Base-by-base conservation (phyloP, 1,140 invertebrate species). In the Micrasema minimum region DNA sequence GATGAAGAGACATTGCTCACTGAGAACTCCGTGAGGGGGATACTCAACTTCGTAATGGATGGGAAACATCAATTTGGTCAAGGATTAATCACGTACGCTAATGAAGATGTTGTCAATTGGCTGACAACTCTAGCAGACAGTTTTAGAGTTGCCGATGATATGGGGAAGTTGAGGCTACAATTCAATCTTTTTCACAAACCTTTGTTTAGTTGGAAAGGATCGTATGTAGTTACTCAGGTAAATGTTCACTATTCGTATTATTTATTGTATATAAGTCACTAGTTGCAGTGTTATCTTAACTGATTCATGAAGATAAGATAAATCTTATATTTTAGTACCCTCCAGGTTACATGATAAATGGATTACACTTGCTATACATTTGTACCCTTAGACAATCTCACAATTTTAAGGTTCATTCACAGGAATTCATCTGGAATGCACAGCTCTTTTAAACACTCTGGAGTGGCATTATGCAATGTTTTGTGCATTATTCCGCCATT, bases 1-100 rank as follows among this genome's bases (percentile, higher is more conserved):
- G 97, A 99, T 80, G 97, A 99, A 85, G 97, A 99, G 82, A 99
- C 97, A 0, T 80, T 99, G 31, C 83, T 99, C 0, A 99, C 97
- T 2, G 94, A 96, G 78, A 96, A 97, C 80, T 92, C 94, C 18
- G 89, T 95, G 57, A 85, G 90, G 38, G 97, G 97, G 10, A 96
- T 99, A 76, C 83, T 99, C 12, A 99, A 99, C 79, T 99, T 99
- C 88, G 94, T 97, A 18, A 84, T 92, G 46, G 94, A 98, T 83
- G 96, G 96, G 0, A 96, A 94, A 81, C 93, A 98, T 84, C 92
- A 96, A 69, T 98, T 99, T 85, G 97, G 97, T 0, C 97, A 99
- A 86, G 97, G 97, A 1, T 86, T 99, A 10, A 98, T 99, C 65
- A 99, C 96, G 2, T 99, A 99, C 85, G 96, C 96, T 1, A 98